Conservation (phyloP, 2,113 vertebrate genomes). For the Pachycephala philippinensis region DNA sequence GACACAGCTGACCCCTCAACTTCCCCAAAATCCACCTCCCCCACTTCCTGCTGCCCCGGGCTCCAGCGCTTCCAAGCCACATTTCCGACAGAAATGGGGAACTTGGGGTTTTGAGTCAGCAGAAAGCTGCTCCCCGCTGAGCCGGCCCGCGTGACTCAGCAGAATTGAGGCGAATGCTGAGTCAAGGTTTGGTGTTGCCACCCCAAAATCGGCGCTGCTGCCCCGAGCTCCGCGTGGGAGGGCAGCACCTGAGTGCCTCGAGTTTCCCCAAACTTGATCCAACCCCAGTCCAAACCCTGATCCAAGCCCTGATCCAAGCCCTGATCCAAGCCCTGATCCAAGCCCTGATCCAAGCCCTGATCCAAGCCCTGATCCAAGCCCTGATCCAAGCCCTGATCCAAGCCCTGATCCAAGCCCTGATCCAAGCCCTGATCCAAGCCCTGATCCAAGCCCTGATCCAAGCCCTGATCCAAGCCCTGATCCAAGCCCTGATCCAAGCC, state of each 20-base stretch:
- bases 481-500: background rate
- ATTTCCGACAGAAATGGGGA: background rate
- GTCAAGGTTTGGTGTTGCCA: background rate
- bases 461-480: background rate
- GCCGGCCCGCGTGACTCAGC: background rate
- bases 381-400: background rate
- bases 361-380: background rate
- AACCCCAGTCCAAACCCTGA: background rate
- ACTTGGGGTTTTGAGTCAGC: background rate
- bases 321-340: background rate
- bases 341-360: background rate
- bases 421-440: background rate
- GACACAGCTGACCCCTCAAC: background rate
- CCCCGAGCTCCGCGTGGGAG: rapidly evolving
- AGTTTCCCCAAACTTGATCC: background rate
- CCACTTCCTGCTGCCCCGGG: background rate
- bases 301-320: background rate
- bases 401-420: background rate
- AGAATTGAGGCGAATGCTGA: background rate
- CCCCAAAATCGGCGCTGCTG: background rate
- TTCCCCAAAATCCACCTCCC: background rate
- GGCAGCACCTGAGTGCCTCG: rapidly evolving
- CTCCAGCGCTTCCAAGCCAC: rapidly evolving
- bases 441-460: background rate
- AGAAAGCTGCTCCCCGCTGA: background rate